Evolutionary conservation across 2,113 vertebrate species (phyloP).

Genomic region (Coptodon rendalli): DNA sequence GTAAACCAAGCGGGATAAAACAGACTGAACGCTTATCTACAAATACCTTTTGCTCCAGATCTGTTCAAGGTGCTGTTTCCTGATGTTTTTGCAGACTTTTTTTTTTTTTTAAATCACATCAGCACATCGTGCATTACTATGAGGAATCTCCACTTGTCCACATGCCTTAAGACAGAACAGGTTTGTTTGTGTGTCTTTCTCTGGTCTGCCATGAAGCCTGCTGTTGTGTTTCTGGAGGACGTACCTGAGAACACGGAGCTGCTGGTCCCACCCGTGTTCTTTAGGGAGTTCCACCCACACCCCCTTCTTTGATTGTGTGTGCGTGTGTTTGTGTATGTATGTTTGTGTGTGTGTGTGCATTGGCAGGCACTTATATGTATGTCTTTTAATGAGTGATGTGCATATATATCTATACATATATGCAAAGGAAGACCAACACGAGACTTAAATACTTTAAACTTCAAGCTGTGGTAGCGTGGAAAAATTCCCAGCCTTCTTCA

Average conservation of each 20-base stretch:
- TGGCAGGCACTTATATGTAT: not conserved
- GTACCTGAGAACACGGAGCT: constrained; percentile 39
- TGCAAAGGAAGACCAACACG: not conserved
- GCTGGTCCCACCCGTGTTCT: constrained; percentile 55
- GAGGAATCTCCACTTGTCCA: constrained; percentile 26
- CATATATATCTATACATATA: not conserved
- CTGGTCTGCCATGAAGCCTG: constrained; percentile 3
- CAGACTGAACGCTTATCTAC: not conserved
- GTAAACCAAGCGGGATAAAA: constrained; percentile 1
- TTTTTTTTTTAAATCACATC: constrained; percentile 13
- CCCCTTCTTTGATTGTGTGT: not conserved
- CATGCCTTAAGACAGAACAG: constrained; percentile 46
- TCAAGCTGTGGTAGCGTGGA: not conserved
- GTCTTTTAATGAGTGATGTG: not conserved
- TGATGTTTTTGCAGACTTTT: constrained; percentile 20
- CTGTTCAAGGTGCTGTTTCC: not conserved
- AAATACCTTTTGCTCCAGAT: constrained; percentile 4
- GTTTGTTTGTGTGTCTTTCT: constrained; percentile 20
- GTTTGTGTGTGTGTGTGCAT: not conserved
- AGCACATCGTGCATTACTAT: not conserved
- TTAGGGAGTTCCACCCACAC: not conserved
- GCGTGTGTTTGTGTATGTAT: not conserved
- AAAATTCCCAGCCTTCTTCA: not conserved
- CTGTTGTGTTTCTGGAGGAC: constrained; percentile 15
- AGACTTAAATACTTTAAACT: constrained; percentile 1